Evolutionary conservation across 2,113 vertebrate species (phyloP), one percentile per base, ranked within the genome.

Genomic region (Martes martes): DNA sequence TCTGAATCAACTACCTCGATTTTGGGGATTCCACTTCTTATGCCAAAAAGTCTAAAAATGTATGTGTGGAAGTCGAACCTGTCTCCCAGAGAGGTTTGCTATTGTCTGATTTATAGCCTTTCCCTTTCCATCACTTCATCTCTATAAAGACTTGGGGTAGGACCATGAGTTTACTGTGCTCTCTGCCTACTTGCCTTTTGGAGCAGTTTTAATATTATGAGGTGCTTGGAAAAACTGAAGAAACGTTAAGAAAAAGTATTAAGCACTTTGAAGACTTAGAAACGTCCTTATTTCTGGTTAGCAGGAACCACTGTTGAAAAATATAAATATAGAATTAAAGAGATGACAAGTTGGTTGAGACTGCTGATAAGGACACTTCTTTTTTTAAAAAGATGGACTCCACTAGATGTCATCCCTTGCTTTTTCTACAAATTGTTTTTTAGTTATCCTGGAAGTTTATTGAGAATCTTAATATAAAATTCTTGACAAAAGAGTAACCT

Each of bases 241-340:
- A 93, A 89, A 94, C 61, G 83, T 36, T 4, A 82, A 71, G 33
- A 92, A 71, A 95, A 65, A 93, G 7, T 67, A 76, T 90, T 85
- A 76, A 69, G 89, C 47, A 86, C 28, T 94, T 97, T 89, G 57
- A 89, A 95, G 69, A 79, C 55, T 92, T 91, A 91, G 65, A 79
- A 89, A 45, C 95, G n/a, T 61, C n/a, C 10, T 96, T 90, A 57
- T 65, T 96, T 87, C 83, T 96, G 19, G 21, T 91, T 82, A 95
- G 57, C 39, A 55, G 85, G 63, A 57, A 80, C 80, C 18, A 50
- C 36, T 89, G n/a, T 93, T 89, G 78, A 94, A 73, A 85, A 91
- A 91, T 79, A 33, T 45, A 47, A 89, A 26, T 57, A 28, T 5
- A 47, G 39, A 57, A 74, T 83, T 94, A 85, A 52, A 88, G 23